phyloP scores from a whole-genome alignment of 2,888 invertebrate genomes.

The Drosophila pseudotakahashii region DNA sequence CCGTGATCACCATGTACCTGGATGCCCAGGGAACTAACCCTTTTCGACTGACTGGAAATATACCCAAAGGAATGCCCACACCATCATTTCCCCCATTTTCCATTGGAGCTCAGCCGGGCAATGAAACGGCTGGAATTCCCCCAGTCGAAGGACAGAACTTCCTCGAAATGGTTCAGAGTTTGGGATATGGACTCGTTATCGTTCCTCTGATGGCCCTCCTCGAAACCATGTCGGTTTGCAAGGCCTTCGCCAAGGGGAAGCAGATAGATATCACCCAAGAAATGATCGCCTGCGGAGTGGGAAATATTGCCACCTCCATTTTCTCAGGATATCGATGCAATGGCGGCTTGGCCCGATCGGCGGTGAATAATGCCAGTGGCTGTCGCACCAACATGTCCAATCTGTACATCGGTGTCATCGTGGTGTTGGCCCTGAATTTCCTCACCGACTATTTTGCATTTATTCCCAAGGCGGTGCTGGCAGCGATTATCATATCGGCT shows the following conservation, averaged over 20 bases:
- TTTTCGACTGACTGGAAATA: slow-evolving; percentile 88
- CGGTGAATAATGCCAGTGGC: slow-evolving; percentile 95
- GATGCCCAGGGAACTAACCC: slow-evolving; percentile 85
- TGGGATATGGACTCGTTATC: slow-evolving; percentile 93
- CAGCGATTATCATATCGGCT: slow-evolving; percentile 95
- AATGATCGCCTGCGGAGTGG: slow-evolving; percentile 91
- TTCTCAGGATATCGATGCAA: slow-evolving; percentile 92
- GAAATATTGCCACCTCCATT: slow-evolving; percentile 92
- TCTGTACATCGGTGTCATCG: slow-evolving; percentile 91
- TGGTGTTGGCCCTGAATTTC: slow-evolving; percentile 92
- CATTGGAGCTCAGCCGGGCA: slow-evolving; percentile 83
- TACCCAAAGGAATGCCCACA: slow-evolving; percentile 90
- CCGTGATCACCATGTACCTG: slow-evolving; percentile 87
- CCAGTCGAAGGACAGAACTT: slow-evolving; percentile 83
- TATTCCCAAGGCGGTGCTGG: slow-evolving; percentile 93
- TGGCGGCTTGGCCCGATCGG: slow-evolving; percentile 92
- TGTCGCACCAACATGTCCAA: slow-evolving; percentile 93
- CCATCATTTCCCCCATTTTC: slow-evolving; percentile 88
- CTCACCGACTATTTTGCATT: slow-evolving; percentile 94
- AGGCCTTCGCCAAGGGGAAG: slow-evolving; percentile 87
- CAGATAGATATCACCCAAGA: slow-evolving; percentile 96
- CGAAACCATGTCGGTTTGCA: slow-evolving; percentile 91
- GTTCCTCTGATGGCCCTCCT: slow-evolving; percentile 93
- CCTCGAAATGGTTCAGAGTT: slow-evolving; percentile 89
- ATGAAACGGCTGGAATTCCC: slow-evolving; percentile 70